A percentile compares a stretch with the other conserved stretches of the same genome.
phyloP scores from a whole-genome alignment of 2,797 vertebrate species.

The Pipistrellus pygmaeus region DNA sequence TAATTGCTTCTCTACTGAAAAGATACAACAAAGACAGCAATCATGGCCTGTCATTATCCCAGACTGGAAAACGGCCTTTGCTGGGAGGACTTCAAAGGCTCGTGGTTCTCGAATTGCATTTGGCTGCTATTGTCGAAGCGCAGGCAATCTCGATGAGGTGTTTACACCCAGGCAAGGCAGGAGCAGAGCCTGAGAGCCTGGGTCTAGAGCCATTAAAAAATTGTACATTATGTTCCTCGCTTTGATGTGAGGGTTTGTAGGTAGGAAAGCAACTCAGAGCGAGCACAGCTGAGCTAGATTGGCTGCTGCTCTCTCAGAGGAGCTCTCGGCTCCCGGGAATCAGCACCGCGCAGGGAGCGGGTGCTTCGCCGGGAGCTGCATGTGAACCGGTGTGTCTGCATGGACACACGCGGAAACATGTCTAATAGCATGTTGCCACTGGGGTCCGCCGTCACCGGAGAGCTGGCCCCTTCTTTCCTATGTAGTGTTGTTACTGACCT shows the following conservation, averaged over 20 bases:
- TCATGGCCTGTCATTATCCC: slow-evolving; percentile 97
- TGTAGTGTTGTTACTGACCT: background rate
- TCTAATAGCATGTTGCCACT: slow-evolving; percentile 72
- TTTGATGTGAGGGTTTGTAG: slow-evolving; percentile 99
- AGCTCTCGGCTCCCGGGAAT: slow-evolving; percentile 91
- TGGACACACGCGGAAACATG: slow-evolving; percentile 88
- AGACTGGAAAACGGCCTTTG: slow-evolving; percentile 97
- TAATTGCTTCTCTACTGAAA: slow-evolving; percentile 98
- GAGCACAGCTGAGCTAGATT: slow-evolving; percentile 96
- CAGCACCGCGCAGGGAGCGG: slow-evolving; percentile 88
- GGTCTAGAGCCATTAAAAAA: slow-evolving; percentile 99
- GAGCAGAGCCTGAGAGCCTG: slow-evolving; percentile 97
- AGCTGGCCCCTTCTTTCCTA: background rate
- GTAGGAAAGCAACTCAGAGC: slow-evolving; percentile 94
- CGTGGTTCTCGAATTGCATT: slow-evolving; percentile 99
- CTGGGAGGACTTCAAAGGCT: slow-evolving; percentile 99
- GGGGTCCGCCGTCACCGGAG: background rate
- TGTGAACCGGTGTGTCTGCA: slow-evolving; percentile 84
- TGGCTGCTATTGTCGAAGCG: slow-evolving; percentile 98
- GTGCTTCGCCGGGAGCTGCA: slow-evolving; percentile 88
- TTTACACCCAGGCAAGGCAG: slow-evolving; percentile 98
- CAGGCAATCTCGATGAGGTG: slow-evolving; percentile 99
- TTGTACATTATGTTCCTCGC: slow-evolving; percentile 99
- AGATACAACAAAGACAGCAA: slow-evolving; percentile 99
- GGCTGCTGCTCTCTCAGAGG: slow-evolving; percentile 95